A percentile compares a stretch with the other conserved stretches of the same genome.
These are phyloP conservation scores for Polyommatus iphigenia DNA, from an alignment of 2,888 invertebrate species.

Conservation along the genomic window DNA sequence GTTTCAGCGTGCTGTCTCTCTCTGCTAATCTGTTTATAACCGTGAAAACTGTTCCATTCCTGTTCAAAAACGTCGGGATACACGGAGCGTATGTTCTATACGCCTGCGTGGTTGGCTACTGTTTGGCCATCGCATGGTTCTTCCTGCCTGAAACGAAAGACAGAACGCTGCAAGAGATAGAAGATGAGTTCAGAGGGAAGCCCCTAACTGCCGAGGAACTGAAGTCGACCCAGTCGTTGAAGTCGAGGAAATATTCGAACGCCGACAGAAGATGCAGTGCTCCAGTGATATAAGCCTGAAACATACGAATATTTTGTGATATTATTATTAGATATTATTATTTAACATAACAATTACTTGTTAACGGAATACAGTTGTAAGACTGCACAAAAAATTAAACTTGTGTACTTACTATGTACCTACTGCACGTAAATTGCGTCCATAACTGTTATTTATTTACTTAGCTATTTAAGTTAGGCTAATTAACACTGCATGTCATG, in stretches of 20 bases:
- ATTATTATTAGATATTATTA: slow-evolving; percentile 18
- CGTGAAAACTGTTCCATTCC: slow-evolving; percentile 57
- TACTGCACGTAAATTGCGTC: background rate
- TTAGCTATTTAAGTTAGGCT: background rate
- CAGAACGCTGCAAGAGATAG: slow-evolving; percentile 65
- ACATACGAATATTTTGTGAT: slow-evolving; percentile 3
- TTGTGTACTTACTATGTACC: background rate
- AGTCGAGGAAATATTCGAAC: slow-evolving; percentile 46
- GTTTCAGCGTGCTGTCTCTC: slow-evolving; percentile 58
- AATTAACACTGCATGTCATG: background rate
- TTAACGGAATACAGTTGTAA: background rate
- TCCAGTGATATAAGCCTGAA: slow-evolving; percentile 44
- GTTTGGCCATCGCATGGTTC: slow-evolving; percentile 52
- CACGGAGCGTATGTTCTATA: slow-evolving; percentile 58
- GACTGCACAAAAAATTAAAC: background rate
- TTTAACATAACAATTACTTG: background rate
- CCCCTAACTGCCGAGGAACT: slow-evolving; percentile 51
- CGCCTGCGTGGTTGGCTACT: slow-evolving; percentile 53
- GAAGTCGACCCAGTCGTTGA: slow-evolving; percentile 50
- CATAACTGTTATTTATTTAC: background rate
- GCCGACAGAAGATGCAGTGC: slow-evolving; percentile 51
- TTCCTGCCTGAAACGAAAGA: slow-evolving; percentile 67
- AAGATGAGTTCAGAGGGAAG: slow-evolving; percentile 63
- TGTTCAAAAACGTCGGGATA: slow-evolving; percentile 53
- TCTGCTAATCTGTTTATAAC: slow-evolving; percentile 59